Evolutionary conservation across 2,797 vertebrate genomes (phyloP).

Genomic region (Clamator glandarius): DNA sequence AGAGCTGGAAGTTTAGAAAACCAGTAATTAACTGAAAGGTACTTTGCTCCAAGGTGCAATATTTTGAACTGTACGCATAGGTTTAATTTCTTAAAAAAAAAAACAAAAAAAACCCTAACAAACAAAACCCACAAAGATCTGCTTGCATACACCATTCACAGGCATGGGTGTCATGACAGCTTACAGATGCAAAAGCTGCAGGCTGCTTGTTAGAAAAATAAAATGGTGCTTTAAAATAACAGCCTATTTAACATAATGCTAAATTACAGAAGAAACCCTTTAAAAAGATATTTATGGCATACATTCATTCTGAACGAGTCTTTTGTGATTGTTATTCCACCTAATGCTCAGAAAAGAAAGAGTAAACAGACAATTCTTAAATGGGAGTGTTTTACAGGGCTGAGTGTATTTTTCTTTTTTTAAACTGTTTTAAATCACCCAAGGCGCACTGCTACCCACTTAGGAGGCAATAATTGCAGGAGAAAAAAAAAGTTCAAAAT

Average conservation of each 20-base stretch:
- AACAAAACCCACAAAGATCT: neutral
- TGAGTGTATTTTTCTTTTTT: neutral
- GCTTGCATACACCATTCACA: neutral
- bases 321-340: neutral
- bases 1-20: neutral
- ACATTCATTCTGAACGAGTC: neutral
- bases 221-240: slow-evolving; percentile 47
- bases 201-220: slow-evolving; percentile 11
- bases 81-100: neutral
- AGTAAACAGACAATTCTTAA: neutral
- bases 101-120: neutral
- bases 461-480: neutral
- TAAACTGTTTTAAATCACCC: neutral
- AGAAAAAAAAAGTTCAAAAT: neutral
- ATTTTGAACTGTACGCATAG: neutral
- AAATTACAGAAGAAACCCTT: slow-evolving; percentile 15
- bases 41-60: neutral
- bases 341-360: neutral
- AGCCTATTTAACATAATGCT: slow-evolving; percentile 23
- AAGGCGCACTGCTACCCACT: neutral
- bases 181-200: slow-evolving; percentile 1
- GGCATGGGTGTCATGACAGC: neutral
- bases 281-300: slow-evolving; percentile 5
- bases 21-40: neutral
- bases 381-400: neutral